A percentile compares a stretch with the other conserved stretches of the same genome.
These are phyloP conservation scores for Caenorhabditis sp. DNA, from an alignment of 2,888 invertebrate genomes.

Conservation along the genomic window DNA sequence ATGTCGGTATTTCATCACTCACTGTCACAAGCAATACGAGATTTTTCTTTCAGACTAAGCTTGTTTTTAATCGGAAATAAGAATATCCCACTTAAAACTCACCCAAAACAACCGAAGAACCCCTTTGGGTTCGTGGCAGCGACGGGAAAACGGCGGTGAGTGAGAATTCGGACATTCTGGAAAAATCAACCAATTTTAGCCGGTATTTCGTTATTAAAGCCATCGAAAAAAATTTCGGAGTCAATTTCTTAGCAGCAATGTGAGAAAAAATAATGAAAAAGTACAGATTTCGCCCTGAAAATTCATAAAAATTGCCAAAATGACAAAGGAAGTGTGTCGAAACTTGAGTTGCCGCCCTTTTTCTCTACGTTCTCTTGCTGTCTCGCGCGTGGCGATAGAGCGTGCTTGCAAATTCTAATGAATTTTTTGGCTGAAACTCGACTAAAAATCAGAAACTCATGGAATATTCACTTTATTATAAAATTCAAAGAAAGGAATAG, in stretches of 20 bases:
- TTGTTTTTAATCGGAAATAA: neutral
- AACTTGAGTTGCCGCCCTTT: conserved; percentile 19
- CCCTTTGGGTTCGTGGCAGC: conserved; percentile 94
- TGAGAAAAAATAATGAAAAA: neutral
- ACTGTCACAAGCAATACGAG: neutral
- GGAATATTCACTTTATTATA: neutral
- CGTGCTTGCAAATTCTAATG: neutral
- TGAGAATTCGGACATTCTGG: conserved; percentile 34
- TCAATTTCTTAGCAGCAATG: neutral
- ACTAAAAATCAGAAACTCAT: neutral
- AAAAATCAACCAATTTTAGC: neutral
- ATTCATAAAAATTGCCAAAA: neutral
- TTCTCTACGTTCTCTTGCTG: neutral
- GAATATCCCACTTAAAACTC: neutral
- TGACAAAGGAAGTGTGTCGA: neutral
- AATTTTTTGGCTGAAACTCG: neutral
- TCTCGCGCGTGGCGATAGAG: neutral
- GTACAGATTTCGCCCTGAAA: neutral
- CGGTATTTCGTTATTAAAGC: neutral
- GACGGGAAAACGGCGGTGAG: conserved; percentile 88
- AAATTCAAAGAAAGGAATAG: neutral
- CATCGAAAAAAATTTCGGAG: too few species aligned
- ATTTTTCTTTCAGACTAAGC: too few species aligned
- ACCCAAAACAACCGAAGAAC: conserved; percentile 92
- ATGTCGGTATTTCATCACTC: neutral